A percentile compares a stretch with the other conserved stretches of the same genome.
Evolutionary conservation across 2,888 invertebrate species (phyloP).

Genomic region (Timema cristinae): DNA sequence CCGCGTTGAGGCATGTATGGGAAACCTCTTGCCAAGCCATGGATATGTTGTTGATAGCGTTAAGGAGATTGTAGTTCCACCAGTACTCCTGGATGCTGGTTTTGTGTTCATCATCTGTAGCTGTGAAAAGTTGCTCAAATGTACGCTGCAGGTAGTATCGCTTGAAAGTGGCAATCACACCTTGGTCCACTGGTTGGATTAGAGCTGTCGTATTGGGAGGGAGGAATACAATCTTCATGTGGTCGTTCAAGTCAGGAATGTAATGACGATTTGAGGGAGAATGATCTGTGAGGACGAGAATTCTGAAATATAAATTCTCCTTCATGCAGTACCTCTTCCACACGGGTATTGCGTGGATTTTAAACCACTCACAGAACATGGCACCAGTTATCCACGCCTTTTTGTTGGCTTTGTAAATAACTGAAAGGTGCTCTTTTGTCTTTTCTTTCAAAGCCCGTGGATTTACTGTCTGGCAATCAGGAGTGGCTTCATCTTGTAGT

Average conservation of each 20-base stretch:
- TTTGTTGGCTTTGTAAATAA: slow-evolving; percentile 7
- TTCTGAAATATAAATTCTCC: background rate
- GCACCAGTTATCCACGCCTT: slow-evolving; percentile 9
- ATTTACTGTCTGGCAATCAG: background rate
- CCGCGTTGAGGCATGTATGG: background rate
- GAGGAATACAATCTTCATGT: background rate
- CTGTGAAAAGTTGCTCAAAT: background rate
- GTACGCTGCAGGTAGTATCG: background rate
- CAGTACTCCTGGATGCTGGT: background rate
- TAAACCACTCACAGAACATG: slow-evolving; percentile 4
- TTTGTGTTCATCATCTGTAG: background rate
- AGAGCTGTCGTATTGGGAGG: background rate
- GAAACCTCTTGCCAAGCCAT: slow-evolving; percentile 1
- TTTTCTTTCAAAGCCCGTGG: slow-evolving; percentile 9
- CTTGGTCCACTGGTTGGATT: background rate
- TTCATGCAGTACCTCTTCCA: background rate
- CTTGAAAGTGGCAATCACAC: slow-evolving; percentile 2
- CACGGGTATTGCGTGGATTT: background rate
- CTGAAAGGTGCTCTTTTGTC: background rate
- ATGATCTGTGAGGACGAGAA: background rate
- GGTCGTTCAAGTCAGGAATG: too few relatives aligned
- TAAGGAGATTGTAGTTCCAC: background rate
- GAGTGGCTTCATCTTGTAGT: slow-evolving; percentile 16
- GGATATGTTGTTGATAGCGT: background rate
- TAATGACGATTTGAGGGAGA: background rate